Percentiles rank a stretch among this genome's conserved stretches.
phyloP scores from a whole-genome alignment of 2,797 vertebrate species.

The Chaenodraco wilsoni region DNA sequence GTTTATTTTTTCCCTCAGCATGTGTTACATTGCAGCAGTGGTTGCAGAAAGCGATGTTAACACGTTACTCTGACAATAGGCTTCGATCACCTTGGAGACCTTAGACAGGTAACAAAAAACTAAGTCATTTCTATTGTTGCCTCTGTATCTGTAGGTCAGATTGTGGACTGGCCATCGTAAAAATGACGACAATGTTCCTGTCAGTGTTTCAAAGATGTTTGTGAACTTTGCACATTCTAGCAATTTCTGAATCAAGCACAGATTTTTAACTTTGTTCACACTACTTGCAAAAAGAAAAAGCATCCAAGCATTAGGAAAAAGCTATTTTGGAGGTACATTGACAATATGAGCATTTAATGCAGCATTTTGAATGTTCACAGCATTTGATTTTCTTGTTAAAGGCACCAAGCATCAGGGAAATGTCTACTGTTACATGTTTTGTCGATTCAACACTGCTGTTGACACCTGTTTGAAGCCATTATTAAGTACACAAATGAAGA shows the following conservation, averaged over 20 bases:
- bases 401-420: conserved; percentile 61
- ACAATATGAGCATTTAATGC: conserved; percentile 45
- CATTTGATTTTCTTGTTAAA: conserved; percentile 51
- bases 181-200: conserved; percentile 11
- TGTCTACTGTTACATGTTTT: conserved; percentile 51
- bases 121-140: conserved; percentile 31
- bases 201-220: conserved; percentile 31
- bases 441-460: conserved; percentile 40
- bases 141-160: conserved; percentile 37
- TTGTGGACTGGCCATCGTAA: conserved; percentile 1
- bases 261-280: conserved; percentile 41
- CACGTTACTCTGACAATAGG: conserved; percentile 9
- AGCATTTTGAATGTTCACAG: conserved; percentile 48
- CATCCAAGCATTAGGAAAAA: neutral
- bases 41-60: conserved; percentile 18
- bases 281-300: conserved; percentile 26
- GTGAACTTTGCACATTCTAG: conserved; percentile 38
- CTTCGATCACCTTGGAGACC: conserved; percentile 22
- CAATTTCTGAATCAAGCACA: conserved; percentile 48
- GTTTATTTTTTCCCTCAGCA: conserved; percentile 29
- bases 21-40: conserved; percentile 32
- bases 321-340: conserved; percentile 6
- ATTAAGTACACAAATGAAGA: conserved; percentile 9
- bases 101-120: conserved; percentile 31
- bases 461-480: conserved; percentile 62